Evolutionary conservation across 1,140 invertebrate genomes (phyloP).

Genomic region (Neelides sp.): DNA sequence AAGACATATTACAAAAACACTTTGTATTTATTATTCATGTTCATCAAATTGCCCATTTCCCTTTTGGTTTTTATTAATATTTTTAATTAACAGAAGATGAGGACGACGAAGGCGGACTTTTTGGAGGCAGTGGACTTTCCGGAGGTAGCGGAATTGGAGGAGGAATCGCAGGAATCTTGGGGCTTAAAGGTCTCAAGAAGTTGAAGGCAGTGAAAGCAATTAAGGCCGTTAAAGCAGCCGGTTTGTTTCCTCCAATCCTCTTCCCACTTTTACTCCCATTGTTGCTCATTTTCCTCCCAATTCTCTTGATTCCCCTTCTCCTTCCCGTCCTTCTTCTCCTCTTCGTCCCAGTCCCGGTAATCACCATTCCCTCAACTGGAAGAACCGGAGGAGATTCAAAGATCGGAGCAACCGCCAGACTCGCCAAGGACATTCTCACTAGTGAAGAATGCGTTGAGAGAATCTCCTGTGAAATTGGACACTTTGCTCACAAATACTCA

Average conservation of each 20-base stretch:
- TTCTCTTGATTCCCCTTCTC: neutral
- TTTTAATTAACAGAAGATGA: no score
- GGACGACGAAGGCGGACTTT: no score
- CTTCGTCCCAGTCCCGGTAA: conserved; percentile 4
- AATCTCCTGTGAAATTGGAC: conserved; percentile 17
- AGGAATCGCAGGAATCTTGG: neutral
- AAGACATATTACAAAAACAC: no score
- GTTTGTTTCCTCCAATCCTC: neutral
- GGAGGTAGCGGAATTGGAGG: no score
- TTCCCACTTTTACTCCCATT: conserved; percentile 1
- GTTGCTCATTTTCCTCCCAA: conserved; percentile 5
- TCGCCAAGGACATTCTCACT: conserved; percentile 12
- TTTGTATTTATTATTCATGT: no score
- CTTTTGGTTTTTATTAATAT: no score
- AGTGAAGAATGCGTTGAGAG: conserved; percentile 25
- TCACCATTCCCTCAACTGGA: conserved; percentile 16
- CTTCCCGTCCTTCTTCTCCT: conserved; percentile 3
- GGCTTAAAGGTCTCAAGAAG: conserved; percentile 5
- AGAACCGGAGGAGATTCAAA: no score
- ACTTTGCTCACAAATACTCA: neutral
- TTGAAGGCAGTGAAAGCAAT: conserved; percentile 1
- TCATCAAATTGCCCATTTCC: no score
- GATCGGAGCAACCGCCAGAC: neutral
- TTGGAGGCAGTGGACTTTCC: no score
- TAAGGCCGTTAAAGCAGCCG: neutral